Evolutionary conservation across 2,888 invertebrate genomes (phyloP).

Genomic region (Aleiodes testaceus): DNA sequence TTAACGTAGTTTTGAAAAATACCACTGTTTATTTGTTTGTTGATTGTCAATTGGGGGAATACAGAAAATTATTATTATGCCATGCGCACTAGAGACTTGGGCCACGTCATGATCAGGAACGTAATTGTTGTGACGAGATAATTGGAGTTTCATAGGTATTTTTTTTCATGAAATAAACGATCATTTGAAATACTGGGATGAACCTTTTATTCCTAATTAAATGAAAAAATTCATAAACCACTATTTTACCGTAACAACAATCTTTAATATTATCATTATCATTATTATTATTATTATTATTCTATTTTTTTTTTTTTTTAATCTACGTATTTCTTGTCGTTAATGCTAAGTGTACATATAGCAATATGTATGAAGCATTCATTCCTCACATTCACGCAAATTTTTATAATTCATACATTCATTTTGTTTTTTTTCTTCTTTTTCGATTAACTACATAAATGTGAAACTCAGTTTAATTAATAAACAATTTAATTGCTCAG

Average conservation of each 20-base stretch:
- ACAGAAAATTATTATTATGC: conserved; percentile 11
- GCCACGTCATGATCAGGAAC: conserved; percentile 19
- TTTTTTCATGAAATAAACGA: conserved; percentile 9
- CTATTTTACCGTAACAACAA: conserved; percentile 4
- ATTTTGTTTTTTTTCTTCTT: background rate
- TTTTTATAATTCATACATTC: background rate
- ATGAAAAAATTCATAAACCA: conserved; percentile 14
- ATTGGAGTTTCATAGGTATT: background rate
- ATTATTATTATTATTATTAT: conserved; percentile 4
- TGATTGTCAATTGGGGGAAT: background rate
- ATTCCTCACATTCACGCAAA: conserved; percentile 1
- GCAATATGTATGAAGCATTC: background rate
- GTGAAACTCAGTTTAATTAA: conserved; percentile 47
- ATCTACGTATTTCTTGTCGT: conserved; percentile 13
- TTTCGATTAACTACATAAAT: conserved; percentile 29
- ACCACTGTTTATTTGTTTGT: too few relatives aligned
- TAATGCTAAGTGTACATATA: conserved; percentile 4
- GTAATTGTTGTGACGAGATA: background rate
- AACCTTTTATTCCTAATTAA: conserved; percentile 11
- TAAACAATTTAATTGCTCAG: conserved; percentile 34
- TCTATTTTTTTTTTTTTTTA: background rate
- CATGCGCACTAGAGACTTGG: conserved; percentile 1
- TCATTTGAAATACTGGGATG: background rate
- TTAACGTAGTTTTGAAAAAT: too few relatives aligned
- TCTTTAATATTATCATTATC: conserved; percentile 11